These are phyloP conservation scores for Harpalus rubripes DNA, from an alignment of 2,888 invertebrate genomes.

Conservation along the genomic window DNA sequence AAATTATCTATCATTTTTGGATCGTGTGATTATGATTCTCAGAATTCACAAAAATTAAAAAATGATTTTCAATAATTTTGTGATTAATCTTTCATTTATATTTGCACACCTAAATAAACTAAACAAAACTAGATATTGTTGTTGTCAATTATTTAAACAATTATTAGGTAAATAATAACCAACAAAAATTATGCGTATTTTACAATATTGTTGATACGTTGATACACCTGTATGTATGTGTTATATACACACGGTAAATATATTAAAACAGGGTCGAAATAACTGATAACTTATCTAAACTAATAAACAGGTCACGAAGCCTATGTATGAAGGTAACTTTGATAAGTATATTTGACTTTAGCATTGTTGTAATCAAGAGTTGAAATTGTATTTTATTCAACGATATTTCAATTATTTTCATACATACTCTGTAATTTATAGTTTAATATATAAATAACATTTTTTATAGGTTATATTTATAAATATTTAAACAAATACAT, in stretches of 20 bases:
- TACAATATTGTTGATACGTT: background rate
- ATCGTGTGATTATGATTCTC: too few relatives aligned
- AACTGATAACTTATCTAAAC: background rate
- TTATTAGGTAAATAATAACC: too few relatives aligned
- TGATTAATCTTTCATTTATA: background rate
- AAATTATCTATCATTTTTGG: background rate
- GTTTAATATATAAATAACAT: too few relatives aligned
- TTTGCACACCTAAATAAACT: too few relatives aligned
- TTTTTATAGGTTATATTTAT: too few relatives aligned
- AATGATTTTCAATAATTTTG: background rate
- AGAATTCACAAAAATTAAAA: too few relatives aligned
- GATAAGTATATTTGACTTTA: background rate
- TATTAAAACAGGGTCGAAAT: background rate
- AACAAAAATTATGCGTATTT: too few relatives aligned
- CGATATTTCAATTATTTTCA: background rate
- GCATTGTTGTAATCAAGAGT: background rate
- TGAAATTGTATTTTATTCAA: background rate
- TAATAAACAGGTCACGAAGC: background rate
- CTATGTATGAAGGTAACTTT: background rate
- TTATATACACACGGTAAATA: background rate
- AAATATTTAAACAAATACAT: too few relatives aligned
- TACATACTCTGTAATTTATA: too few relatives aligned
- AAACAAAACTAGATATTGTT: too few relatives aligned
- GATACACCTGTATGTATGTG: background rate
- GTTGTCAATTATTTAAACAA: too few relatives aligned